Base-by-base conservation (phyloP, 2,888 invertebrate species). In the Octodonta nipae region DNA sequence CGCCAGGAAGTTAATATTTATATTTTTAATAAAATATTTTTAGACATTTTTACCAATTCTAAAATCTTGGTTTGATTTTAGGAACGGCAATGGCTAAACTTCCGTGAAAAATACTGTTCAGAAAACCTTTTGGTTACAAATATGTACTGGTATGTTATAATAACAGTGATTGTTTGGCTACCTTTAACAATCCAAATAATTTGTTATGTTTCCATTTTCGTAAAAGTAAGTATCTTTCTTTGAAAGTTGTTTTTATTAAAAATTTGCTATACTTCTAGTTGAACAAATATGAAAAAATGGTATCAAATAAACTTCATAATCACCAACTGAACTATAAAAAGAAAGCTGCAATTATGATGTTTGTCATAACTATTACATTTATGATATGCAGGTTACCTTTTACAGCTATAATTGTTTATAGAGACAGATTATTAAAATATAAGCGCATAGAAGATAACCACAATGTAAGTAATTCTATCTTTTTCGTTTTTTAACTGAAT, bases 111-210 rank as follows among this genome's bases (percentile, higher is more conserved):
- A 15, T 86, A 72, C 55, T 87, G 86, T 52, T 71, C 68, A 1
- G 86, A 86, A 59, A 70, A 81, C 40, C 57, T 66, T 0, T 45
- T 64, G 2, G 55, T 78, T n/a, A 57, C 78, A 32, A 71, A 74
- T 27, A 69, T 78, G 17, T 88, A 86, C 52, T 87, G 85, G 80
- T 78, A 83, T 44, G 73, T 83, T 13, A 68, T 84, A 3, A 67
- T 82, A 12, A 70, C 77, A 1, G 67, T 83, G 4, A 58, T 85
- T 13, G 84, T 86, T 1, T 85, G 85, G 77, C 54, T 84, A 11
- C 87, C 87, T 0, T 60, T 85, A 13, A 63, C 71, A 1, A 65
- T 81, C 1, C 83, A 86, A 78, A 59, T 76, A 1, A 55, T 79
- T n/a, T 77, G 76, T 42, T 81, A 80, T 46, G 69, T 76, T 5